Evolutionary conservation across 1,140 invertebrate genomes (phyloP), one percentile per base, ranked within the genome.

Genomic region (Hermatobates lingyangjiaoensis): DNA sequence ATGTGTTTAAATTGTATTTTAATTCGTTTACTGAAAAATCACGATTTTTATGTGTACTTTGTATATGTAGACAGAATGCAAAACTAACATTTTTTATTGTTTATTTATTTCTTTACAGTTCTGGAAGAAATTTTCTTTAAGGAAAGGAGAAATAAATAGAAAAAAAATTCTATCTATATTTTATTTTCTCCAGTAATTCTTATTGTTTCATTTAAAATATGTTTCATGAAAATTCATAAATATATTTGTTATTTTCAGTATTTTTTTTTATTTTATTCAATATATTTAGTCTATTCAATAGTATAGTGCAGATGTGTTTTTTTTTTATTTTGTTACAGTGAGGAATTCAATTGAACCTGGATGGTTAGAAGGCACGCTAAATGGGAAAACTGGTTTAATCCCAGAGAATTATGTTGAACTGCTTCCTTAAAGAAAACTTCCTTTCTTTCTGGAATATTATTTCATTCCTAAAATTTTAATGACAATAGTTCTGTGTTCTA

Each of bases 361-460:
- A 46, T 98, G 94, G 94, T 68, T 98, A 56, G 87, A 95, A 66
- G 93, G 93, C 47, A 87, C 84, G 23, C 70, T 96, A 52, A 88
- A 94, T 68, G 93, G 93, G 45, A 86, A 84, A 69, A 85, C 80
- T 27, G 94, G 94, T 39, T 75, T 98, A 39, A 83, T 98, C 64
- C 93, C 94, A 48, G 87, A 92, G 66, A 98, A 97, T 70, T 97
- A 98, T 70, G 90, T 97, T 15, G 90, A 96, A 71, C 78, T 80
- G 54, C 71, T 87, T 61, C 79, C 80, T 56, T 81, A 44, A 49
- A 44, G 28, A n/a, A n/a, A n/a, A n/a, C n/a, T n/a, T n/a, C n/a
- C n/a, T n/a, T n/a, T n/a, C n/a, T n/a, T n/a, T n/a, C n/a, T n/a
- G n/a, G n/a, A n/a, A n/a, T n/a, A n/a, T n/a, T n/a, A n/a, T n/a